A percentile compares a stretch with the other conserved stretches of the same genome.
Conservation (phyloP, 35 echinoderm and acorn worm genomes). For the Stichopus chloronotus region DNA sequence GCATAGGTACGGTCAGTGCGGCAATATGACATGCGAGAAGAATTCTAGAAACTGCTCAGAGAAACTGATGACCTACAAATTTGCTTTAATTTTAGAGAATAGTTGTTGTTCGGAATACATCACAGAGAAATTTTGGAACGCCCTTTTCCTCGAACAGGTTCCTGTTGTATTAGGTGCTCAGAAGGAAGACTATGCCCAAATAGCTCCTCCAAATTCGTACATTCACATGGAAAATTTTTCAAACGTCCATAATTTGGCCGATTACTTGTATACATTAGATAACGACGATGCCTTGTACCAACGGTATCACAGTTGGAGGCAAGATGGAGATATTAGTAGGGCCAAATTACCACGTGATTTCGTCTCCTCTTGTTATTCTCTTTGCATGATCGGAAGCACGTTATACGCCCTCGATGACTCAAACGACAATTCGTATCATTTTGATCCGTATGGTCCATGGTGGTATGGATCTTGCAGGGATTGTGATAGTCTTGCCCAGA, state of each 20-base stretch:
- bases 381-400: conserved; percentile 37
- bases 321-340: neutral
- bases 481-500: conserved; percentile 15
- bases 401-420: neutral
- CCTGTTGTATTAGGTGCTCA: conserved; percentile 66
- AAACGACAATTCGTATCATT: conserved; percentile 13
- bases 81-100: conserved; percentile 64
- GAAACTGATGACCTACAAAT: conserved; percentile 51
- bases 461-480: conserved; percentile 46
- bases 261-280: conserved; percentile 43
- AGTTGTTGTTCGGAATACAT: conserved; percentile 69
- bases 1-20: conserved; percentile 66
- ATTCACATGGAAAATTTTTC: conserved; percentile 68
- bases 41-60: neutral
- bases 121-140: conserved; percentile 70
- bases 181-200: conserved; percentile 23
- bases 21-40: conserved; percentile 53
- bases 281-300: conserved; percentile 56
- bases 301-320: conserved; percentile 42
- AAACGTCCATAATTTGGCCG: neutral
- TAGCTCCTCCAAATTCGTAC: conserved; percentile 69
- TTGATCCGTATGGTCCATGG: conserved; percentile 7
- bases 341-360: conserved; percentile 38
- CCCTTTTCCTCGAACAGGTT: conserved; percentile 44
- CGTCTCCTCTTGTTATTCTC: conserved; percentile 46